These are phyloP conservation scores for Engraulis encrasicolus DNA, from an alignment of 2,113 vertebrate species.

Conservation along the genomic window DNA sequence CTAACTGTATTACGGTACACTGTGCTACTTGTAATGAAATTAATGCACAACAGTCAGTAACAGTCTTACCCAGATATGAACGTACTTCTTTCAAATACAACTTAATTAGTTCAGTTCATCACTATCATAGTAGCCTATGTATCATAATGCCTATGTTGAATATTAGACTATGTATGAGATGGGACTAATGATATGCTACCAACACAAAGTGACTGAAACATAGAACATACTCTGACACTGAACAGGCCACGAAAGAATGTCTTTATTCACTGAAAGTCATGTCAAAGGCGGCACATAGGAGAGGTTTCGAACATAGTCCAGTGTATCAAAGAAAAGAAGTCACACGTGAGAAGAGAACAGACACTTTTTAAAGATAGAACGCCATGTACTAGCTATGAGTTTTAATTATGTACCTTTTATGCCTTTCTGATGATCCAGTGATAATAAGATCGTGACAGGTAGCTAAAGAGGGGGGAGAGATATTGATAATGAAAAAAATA, in stretches of 20 bases:
- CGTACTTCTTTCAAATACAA: too few relatives aligned
- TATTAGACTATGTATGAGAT: background rate
- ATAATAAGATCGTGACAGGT: background rate
- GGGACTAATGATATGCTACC: background rate
- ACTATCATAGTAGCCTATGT: too few relatives aligned
- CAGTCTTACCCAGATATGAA: too few relatives aligned
- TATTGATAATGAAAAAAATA: background rate
- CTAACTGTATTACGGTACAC: too few relatives aligned
- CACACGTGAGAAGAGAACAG: background rate
- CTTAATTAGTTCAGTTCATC: too few relatives aligned
- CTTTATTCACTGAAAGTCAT: background rate
- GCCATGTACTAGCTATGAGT: background rate
- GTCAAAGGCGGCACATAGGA: background rate
- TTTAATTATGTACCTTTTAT: background rate
- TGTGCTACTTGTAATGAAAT: too few relatives aligned
- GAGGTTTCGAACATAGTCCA: background rate
- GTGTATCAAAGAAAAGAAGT: background rate
- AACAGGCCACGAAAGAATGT: conserved; percentile 12
- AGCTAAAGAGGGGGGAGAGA: background rate
- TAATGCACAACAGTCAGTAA: too few relatives aligned
- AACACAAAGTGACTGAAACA: background rate
- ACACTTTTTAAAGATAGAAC: background rate
- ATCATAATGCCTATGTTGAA: too few relatives aligned
- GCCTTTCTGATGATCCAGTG: background rate
- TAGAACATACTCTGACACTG: background rate